Evolutionary conservation across 2,888 invertebrate genomes (phyloP).

Genomic region (Bugulina stolonifera): DNA sequence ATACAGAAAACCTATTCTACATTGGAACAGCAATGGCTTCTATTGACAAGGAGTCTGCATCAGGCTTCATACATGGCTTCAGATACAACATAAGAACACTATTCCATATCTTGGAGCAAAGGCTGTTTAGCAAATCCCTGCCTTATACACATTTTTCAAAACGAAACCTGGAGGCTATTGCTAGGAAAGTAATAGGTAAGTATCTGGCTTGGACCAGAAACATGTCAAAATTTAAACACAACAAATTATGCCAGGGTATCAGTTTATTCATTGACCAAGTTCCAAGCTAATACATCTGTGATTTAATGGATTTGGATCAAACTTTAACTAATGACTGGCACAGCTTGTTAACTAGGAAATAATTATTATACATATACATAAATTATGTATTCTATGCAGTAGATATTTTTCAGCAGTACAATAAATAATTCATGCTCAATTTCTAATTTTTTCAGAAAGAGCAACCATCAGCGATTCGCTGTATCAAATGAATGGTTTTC

Average conservation of each 20-base stretch:
- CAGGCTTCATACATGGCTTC: constrained; percentile 28
- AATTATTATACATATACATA: too few species aligned
- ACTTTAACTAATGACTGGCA: too few species aligned
- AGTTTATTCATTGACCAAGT: too few species aligned
- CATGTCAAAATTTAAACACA: too few species aligned
- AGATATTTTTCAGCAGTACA: too few species aligned
- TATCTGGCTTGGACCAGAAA: too few species aligned
- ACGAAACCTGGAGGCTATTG: background rate
- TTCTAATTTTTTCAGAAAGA: constrained; percentile 13
- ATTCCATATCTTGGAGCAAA: constrained; percentile 25
- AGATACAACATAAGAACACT: constrained; percentile 27
- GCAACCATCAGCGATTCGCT: background rate
- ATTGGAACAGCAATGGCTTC: constrained; percentile 26
- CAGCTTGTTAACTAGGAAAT: too few species aligned
- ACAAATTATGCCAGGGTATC: too few species aligned
- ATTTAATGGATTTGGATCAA: too few species aligned
- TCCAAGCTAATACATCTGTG: too few species aligned
- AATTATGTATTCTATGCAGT: too few species aligned
- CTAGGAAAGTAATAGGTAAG: constrained; percentile 23
- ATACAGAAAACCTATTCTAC: constrained; percentile 24
- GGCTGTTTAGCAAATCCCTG: constrained; percentile 7
- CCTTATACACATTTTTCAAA: background rate
- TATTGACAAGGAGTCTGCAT: constrained; percentile 23
- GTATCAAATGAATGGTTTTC: constrained; percentile 22
- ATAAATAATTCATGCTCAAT: too few species aligned